A percentile compares a stretch with the other conserved stretches of the same genome.
These are phyloP conservation scores for Boleophthalmus pectinirostris DNA, from an alignment of 2,113 vertebrate genomes.

Conservation along the genomic window DNA sequence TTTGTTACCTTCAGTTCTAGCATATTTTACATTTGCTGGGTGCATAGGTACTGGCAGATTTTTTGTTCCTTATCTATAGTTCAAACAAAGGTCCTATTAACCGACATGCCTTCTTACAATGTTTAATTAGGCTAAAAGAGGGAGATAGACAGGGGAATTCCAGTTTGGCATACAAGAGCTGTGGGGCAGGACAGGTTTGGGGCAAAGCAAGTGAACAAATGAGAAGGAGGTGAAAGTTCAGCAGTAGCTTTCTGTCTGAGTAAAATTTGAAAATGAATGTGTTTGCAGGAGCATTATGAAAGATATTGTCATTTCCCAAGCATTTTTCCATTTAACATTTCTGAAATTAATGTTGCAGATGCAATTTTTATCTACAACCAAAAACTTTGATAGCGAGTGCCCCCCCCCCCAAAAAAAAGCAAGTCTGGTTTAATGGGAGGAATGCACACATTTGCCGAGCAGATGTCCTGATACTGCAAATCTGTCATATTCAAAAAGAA, in stretches of 20 bases:
- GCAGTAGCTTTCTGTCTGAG: constrained; percentile 52
- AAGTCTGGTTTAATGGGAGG: constrained; percentile 13
- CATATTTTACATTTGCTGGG: constrained; percentile 49
- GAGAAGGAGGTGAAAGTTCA: constrained; percentile 43
- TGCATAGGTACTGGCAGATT: constrained; percentile 19
- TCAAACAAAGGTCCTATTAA: constrained; percentile 73
- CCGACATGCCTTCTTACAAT: constrained; percentile 65
- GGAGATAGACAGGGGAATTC: constrained; percentile 81
- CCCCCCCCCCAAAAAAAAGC: too few relatives aligned
- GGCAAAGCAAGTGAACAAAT: neutral
- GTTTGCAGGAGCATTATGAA: constrained; percentile 26
- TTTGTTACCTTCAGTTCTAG: constrained; percentile 41
- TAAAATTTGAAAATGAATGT: constrained; percentile 68
- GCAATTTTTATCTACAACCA: neutral
- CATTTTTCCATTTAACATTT: neutral
- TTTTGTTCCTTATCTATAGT: constrained; percentile 61
- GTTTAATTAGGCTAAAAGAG: constrained; percentile 77
- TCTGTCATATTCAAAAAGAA: constrained; percentile 24
- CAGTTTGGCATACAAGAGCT: constrained; percentile 46
- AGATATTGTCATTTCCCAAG: neutral
- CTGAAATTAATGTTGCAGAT: neutral
- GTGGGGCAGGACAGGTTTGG: neutral
- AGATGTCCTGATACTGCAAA: constrained; percentile 57
- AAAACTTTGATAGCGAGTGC: neutral
- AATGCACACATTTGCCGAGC: constrained; percentile 60